A percentile compares a stretch with the other conserved stretches of the same genome.
phyloP scores from a whole-genome alignment of 2,888 invertebrate species.

The Andrena bicolor region DNA sequence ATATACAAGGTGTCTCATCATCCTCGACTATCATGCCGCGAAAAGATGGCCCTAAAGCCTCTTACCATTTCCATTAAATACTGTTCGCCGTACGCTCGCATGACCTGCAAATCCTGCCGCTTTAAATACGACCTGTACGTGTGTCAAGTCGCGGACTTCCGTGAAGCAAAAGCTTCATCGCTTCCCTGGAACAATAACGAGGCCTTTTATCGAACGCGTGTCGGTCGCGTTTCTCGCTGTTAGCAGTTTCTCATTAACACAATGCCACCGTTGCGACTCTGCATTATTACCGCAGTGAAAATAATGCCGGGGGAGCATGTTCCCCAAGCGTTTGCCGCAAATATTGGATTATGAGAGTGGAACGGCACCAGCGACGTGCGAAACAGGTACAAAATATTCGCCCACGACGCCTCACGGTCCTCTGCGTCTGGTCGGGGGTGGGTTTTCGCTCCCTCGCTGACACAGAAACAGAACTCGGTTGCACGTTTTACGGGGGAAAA shows the following conservation, averaged over 20 bases:
- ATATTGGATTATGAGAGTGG: constrained; percentile 5
- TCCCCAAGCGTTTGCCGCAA: background rate
- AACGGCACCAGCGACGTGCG: background rate
- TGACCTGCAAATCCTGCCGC: constrained; percentile 9
- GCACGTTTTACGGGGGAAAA: background rate
- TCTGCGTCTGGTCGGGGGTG: background rate
- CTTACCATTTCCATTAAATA: background rate
- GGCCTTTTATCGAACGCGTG: constrained; percentile 48
- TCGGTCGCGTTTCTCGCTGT: constrained; percentile 42
- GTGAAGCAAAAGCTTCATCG: constrained; percentile 25
- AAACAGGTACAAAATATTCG: background rate
- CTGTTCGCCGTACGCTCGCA: background rate
- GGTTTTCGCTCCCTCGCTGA: background rate
- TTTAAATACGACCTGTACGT: background rate
- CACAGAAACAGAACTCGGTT: constrained; percentile 4
- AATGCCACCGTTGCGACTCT: constrained; percentile 30
- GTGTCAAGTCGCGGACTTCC: constrained; percentile 21
- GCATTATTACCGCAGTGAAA: constrained; percentile 49
- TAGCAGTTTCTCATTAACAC: constrained; percentile 44
- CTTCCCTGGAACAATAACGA: constrained; percentile 43
- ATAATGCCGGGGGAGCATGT: constrained; percentile 10
- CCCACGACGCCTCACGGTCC: background rate
- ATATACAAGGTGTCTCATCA: background rate
- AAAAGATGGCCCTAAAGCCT: background rate
- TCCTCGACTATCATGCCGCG: background rate